Percentiles rank a stretch among this genome's conserved stretches.
Evolutionary conservation across 2,113 vertebrate genomes (phyloP).

Genomic region (Anser cygnoides): DNA sequence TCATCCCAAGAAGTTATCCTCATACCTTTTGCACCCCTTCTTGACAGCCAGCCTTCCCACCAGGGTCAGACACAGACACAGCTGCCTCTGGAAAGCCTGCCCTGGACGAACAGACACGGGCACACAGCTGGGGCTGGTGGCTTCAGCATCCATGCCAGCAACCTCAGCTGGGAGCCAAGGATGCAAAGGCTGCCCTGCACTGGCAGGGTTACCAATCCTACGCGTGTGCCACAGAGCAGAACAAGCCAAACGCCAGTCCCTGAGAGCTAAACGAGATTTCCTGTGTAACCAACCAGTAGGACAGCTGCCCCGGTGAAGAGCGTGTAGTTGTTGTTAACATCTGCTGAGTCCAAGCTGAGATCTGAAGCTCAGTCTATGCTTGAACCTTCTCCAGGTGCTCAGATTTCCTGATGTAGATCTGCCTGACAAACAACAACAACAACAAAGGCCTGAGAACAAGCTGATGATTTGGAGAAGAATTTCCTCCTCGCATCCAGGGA

Average conservation of each 20-base stretch:
- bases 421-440: conserved; percentile 1
- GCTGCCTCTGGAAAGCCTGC: not conserved
- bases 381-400: conserved; percentile 29
- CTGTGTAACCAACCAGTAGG: not conserved
- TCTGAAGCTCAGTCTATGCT: conserved; percentile 22
- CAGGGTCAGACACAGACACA: not conserved
- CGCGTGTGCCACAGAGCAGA: not conserved
- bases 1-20: not conserved
- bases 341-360: conserved; percentile 23
- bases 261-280: not conserved
- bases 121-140: fast-evolving
- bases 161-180: not conserved
- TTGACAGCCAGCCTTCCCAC: not conserved
- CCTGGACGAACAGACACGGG: not conserved
- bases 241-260: not conserved
- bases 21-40: not conserved
- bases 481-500: not conserved
- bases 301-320: not conserved
- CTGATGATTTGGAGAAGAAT: conserved; percentile 21
- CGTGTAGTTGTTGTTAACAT: conserved; percentile 12
- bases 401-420: conserved; percentile 29
- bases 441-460: not conserved
- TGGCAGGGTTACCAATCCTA: not conserved
- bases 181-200: not conserved
- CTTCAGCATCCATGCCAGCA: not conserved